phyloP scores from a whole-genome alignment of 2,797 vertebrate genomes.

The Gymnothorax javanicus region DNA sequence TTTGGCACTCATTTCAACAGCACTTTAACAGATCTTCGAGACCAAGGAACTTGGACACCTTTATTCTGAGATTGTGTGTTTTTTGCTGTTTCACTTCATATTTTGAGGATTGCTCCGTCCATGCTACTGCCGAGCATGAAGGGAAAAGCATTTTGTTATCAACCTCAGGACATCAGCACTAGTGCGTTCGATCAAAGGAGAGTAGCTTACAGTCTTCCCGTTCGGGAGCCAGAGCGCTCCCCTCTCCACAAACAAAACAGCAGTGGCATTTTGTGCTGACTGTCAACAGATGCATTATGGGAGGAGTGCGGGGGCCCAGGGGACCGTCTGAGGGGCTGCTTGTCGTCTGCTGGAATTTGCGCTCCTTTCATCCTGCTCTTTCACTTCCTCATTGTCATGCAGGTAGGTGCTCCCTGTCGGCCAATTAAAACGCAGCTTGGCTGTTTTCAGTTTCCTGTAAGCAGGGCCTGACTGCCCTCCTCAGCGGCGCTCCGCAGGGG shows the following conservation, averaged over 20 bases:
- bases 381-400: constrained; percentile 99
- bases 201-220: neutral
- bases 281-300: constrained; percentile 20
- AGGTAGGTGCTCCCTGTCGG: constrained; percentile 78
- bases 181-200: neutral
- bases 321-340: constrained; percentile 93
- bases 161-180: neutral
- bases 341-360: constrained; percentile 89
- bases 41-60: too few species aligned
- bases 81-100: neutral
- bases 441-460: neutral
- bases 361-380: constrained; percentile 98
- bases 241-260: neutral
- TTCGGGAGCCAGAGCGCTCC: neutral
- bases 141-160: neutral
- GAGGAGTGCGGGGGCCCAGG: constrained; percentile 53
- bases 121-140: neutral
- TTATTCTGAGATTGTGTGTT: neutral
- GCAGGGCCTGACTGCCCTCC: neutral
- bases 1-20: too few species aligned
- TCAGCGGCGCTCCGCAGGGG: neutral
- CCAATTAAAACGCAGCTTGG: constrained; percentile 62
- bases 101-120: neutral
- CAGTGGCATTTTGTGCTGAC: neutral
- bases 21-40: too few species aligned